phyloP scores from a whole-genome alignment of 1,140 invertebrate species.

The Formica exsecta region DNA sequence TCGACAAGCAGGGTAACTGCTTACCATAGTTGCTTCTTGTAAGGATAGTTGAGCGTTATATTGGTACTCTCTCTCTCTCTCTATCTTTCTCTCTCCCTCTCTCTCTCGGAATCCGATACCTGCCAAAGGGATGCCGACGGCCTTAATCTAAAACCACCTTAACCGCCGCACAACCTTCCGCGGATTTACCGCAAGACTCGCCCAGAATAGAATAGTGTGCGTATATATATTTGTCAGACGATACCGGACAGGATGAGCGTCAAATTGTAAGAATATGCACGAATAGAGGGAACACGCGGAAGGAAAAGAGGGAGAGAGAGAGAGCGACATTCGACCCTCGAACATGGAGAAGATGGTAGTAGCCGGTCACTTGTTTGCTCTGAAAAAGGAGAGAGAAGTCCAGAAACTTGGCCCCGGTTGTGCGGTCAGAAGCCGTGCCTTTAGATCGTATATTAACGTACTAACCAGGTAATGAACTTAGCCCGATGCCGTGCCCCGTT shows the following conservation, averaged over 20 bases:
- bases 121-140: constrained; percentile 56
- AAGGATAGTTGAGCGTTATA: constrained; percentile 51
- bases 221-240: not conserved
- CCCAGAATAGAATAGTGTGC: constrained; percentile 29
- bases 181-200: constrained; percentile 43
- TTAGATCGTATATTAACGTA: constrained; percentile 58
- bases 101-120: constrained; percentile 38
- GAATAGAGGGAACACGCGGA: not conserved
- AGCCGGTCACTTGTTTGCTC: not conserved
- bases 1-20: constrained; percentile 48
- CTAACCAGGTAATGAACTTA: constrained; percentile 62
- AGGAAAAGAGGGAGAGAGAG: no score
- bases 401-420: constrained; percentile 51
- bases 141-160: constrained; percentile 63
- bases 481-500: constrained; percentile 52
- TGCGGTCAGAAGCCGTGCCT: constrained; percentile 37
- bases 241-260: constrained; percentile 4
- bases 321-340: constrained; percentile 24
- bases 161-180: constrained; percentile 38
- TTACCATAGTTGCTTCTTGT: constrained; percentile 56
- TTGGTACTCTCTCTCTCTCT: constrained; percentile 2
- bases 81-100: no score
- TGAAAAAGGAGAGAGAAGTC: constrained; percentile 41
- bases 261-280: constrained; percentile 37
- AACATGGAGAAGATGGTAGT: not conserved